Base-by-base conservation (phyloP, 2,888 invertebrate species). In the Cancer borealis region DNA sequence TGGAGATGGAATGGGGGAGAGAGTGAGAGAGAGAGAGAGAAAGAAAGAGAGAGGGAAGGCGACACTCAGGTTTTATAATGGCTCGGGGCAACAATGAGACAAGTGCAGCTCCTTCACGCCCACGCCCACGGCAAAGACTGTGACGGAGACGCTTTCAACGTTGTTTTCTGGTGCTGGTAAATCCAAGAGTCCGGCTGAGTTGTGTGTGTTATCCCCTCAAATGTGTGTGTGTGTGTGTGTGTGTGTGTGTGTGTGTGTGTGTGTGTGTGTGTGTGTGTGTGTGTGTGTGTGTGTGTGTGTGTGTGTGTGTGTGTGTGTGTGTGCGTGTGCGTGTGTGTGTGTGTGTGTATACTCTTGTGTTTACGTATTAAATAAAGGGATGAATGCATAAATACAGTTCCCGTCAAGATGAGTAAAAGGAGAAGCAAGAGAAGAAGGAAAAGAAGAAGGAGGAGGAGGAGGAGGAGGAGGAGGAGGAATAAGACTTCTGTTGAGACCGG, bases 191-290 rank as follows among this genome's bases (percentile, higher is more conserved):
- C n/a, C n/a, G n/a, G 26, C 17, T 39, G 91, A 39, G 21, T 60
- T 91, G 91, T 60, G 66, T 91, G 91, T 45, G 91, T 45, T 84
- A 66, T 91, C 66, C 91, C 39, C 66, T 21, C 46, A 45, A 30
- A 30, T 39, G 91, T 73, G 91, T 73, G 91, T 91, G 46, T 73
- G 60, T 91, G 91, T 73, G 91, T 73, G 73, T 73, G 73, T 73
- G 73, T 73, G 73, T 60, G 60, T 60, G 60, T 60, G 54, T 54
- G 54, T 54, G 54, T 60, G 60, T 60, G 21, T 60, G 91, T 66
- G 91, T 60, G 91, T 91, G 66, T 66, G 89, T 91, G 91, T 66
- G 91, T 91, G 91, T 89, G 89, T 89, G 88, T 88, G 88, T 88
- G 88, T 88, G 88, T 88, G 88, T 88, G 88, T 45, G 88, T 39